Base-by-base conservation (phyloP, 2,113 vertebrate genomes). In the Toxostoma redivivum region DNA sequence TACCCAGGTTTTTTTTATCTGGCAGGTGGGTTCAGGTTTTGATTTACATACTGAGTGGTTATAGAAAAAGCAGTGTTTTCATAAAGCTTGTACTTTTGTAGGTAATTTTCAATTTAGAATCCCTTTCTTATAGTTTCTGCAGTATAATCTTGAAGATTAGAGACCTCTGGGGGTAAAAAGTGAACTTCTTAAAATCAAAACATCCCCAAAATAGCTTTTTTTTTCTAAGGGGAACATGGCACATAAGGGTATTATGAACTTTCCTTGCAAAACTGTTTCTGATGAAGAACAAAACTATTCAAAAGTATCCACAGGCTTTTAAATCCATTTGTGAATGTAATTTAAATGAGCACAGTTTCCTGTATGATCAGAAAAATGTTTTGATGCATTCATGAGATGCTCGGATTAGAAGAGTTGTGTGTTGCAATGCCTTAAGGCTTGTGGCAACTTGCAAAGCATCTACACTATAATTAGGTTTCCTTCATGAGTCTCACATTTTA, bases 241-340 rank as follows among this genome's bases (percentile, higher is more conserved):
- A 40, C 27, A 2, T 74, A 64, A 81, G 54, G 37, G 72, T 81
- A 57, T 35, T 69, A 50, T 7, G 23, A 82, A 76, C 48, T 95
- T 80, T 54, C 16, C 21, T 88, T 64, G 28, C 0, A 3, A 42
- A 86, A 42, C 35, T 3, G 1, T 88, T 91, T 72, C 74, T 88
- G 61, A 69, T 72, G 66, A 90, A 82, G 51, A 92, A 17, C 54
- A 85, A 47, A 93, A 64, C 66, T 82, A 20, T 80, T 82, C 44
- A 72, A 92, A 86, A 80, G 79, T 90, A 61, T 94, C 81, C 74
- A 90, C 67, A 82, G 87, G 89, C 74, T 94, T 95, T 93, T 88
- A 88, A 86, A 80, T 69, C 45, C 50, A 24, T 73, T 93, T 90
- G 44, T 77, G 86, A 81, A 70, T 70, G 62, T 77, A 54, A 53